phyloP scores from a whole-genome alignment of 2,113 vertebrate genomes.

The Lethenteron camtschaticum region DNA sequence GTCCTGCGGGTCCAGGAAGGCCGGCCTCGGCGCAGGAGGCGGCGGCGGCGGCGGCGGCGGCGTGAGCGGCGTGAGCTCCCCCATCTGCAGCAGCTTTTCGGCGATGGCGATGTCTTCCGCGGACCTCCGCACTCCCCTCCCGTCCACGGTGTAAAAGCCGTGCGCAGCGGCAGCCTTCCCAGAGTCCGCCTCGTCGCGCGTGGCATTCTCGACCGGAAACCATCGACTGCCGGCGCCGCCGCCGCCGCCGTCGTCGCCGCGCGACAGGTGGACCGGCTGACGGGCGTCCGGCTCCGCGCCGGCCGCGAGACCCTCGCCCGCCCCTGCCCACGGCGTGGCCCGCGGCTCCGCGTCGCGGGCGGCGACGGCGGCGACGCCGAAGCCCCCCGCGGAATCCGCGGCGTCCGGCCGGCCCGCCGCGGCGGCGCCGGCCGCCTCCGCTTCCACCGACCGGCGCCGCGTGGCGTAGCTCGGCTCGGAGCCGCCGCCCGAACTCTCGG shows the following conservation, averaged over 20 bases:
- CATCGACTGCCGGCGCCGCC: background rate
- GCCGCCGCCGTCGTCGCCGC: background rate
- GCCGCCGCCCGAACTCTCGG: too few species aligned
- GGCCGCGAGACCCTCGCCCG: too few species aligned
- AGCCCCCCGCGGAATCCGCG: background rate
- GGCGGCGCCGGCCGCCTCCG: too few species aligned
- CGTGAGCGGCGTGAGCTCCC: background rate
- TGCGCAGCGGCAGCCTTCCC: too few species aligned
- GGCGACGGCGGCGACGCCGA: background rate
- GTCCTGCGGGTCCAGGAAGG: too few species aligned
- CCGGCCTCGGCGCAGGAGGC: too few species aligned
- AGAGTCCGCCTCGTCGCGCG: background rate
- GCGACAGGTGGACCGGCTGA: background rate
- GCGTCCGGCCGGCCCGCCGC: background rate
- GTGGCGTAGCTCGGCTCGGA: too few species aligned
- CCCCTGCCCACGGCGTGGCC: background rate
- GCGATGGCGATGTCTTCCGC: background rate
- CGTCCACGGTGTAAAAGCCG: too few species aligned
- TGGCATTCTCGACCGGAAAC: background rate
- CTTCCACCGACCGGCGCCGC: too few species aligned
- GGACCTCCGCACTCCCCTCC: background rate
- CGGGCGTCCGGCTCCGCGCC: background rate
- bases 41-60: too few species aligned
- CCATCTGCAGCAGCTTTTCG: slow-evolving; percentile 1
- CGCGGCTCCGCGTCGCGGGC: background rate